Base-by-base conservation (phyloP, 2,888 invertebrate species). In the Protodeltote pygarga region DNA sequence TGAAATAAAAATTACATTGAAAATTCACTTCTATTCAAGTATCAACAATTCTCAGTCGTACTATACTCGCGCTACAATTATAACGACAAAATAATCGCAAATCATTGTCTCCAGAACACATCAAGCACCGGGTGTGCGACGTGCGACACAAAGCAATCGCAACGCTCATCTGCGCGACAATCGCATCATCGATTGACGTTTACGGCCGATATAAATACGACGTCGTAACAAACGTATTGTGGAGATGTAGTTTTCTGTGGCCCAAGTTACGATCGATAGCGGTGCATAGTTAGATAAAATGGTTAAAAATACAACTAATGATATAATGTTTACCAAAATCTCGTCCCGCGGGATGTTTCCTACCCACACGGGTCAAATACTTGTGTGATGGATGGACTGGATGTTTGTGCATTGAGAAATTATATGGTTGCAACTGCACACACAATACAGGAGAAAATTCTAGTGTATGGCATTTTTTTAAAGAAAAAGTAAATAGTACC, bases 121-220 rank as follows among this genome's bases (percentile, higher is more conserved):
- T 13, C 42, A 35, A 31, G 41, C 10, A n/a, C n/a, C n/a, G n/a
- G 14, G 32, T 21, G 24, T 13, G 21, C 37, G 21, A 37, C 25
- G 20, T 38, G 24, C 32, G 13, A 37, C 40, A 46, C 55, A 58
- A 47, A 34, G 38, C 37, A 47, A 35, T 20, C 42, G 67, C 48
- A 34, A 47, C 54, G 49, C 34, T 42, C 42, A 40, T 54, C 27
- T 32, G 34, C 50, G 46, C 57, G 63, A 70, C 72, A 68, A 68
- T 68, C 61, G 65, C 50, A 58, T 50, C 57, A 62, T n/a, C n/a
- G 68, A 77, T 74, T 83, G 83, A 83, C 82, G 72, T 87, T 86
- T 85, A 87, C 79, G 73, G 70, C 79, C 65, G 65, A 73, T 74
- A 76, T 75, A 79, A 81, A 83, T 81, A 77, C 73, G 74, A 77